Evolutionary conservation across 2,113 vertebrate genomes (phyloP), one percentile per base, ranked within the genome.

Genomic region (Todiramphus saurophagus): DNA sequence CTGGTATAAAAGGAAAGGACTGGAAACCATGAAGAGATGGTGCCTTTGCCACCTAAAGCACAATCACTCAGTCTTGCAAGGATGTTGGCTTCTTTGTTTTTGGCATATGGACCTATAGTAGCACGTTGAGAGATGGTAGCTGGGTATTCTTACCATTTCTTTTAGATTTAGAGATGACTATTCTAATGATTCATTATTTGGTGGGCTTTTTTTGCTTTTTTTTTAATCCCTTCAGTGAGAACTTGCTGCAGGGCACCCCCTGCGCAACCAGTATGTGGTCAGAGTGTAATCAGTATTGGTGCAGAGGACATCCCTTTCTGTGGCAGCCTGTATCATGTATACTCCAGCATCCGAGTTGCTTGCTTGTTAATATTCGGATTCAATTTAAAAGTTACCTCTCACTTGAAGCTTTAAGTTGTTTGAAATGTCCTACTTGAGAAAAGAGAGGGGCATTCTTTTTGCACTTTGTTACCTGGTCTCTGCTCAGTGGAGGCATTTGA

Each of bases 251-350:
- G 60, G 58, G 63, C 31, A 43, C 4, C 7, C 11, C 21, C 21
- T 30, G 11, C 19, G 8, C 35, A 15, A 20, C 43, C 56, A 63
- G 1, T 35, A 19, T 7, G 35, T 2, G 2, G 13, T 69, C 46
- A 73, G 31, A 41, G 15, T 24, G 7, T 15, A 46, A 43, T 6
- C 24, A 56, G 0, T 15, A 1, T 4, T 13, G 44, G 16, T 74
- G 30, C 63, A 73, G 46, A 55, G 23, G 9, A 4, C 10, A 5
- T 25, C 12, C 44, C 35, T 73, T 53, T 35, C 44, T 35, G 5
- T 30, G 37, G n/a, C 64, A 87, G 25, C 28, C 39, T n/a, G 25
- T 25, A 7, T 3, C 1, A 3, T 4, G 16, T 35, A 21, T 77
- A 70, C 66, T 76, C 37, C 55, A 74, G 56, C 31, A 46, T 12